phyloP scores from a whole-genome alignment of 2,888 invertebrate genomes.

The Alsophila aescularia region DNA sequence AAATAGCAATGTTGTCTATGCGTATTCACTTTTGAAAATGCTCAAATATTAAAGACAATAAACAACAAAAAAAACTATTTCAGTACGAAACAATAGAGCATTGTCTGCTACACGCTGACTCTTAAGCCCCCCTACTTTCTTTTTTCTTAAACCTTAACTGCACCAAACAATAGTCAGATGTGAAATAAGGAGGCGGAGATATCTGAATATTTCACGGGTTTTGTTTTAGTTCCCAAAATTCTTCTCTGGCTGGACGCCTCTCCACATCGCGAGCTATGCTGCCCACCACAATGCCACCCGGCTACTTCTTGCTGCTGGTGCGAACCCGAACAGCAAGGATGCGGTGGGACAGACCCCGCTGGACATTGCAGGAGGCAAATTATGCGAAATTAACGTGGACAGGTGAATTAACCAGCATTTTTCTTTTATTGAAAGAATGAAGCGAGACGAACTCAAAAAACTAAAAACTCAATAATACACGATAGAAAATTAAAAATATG shows the following conservation, averaged over 20 bases:
- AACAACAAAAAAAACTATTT: too few species aligned
- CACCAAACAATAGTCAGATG: background rate
- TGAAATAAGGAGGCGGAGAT: too few species aligned
- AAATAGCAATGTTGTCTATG: too few species aligned
- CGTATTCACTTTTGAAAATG: too few species aligned
- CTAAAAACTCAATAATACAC: too few species aligned
- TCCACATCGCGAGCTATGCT: constrained; percentile 81
- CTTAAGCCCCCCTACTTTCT: too few species aligned
- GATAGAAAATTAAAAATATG: too few species aligned
- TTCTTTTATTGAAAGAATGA: background rate
- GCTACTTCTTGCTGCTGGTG: constrained; percentile 42
- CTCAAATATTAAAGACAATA: too few species aligned
- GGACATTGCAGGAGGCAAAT: constrained; percentile 34
- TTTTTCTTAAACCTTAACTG: too few species aligned
- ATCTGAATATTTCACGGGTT: background rate
- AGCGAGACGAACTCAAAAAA: too few species aligned
- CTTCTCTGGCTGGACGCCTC: constrained; percentile 78
- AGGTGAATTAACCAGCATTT: background rate
- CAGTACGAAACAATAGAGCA: too few species aligned
- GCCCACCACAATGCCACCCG: constrained; percentile 51
- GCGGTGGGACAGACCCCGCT: constrained; percentile 36
- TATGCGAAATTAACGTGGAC: background rate
- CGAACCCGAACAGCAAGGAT: constrained; percentile 30
- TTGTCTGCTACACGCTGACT: too few species aligned
- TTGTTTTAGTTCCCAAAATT: constrained; percentile 32